Evolutionary conservation across 2,888 invertebrate genomes (phyloP).

Genomic region (Drosophila fulvimacula): DNA sequence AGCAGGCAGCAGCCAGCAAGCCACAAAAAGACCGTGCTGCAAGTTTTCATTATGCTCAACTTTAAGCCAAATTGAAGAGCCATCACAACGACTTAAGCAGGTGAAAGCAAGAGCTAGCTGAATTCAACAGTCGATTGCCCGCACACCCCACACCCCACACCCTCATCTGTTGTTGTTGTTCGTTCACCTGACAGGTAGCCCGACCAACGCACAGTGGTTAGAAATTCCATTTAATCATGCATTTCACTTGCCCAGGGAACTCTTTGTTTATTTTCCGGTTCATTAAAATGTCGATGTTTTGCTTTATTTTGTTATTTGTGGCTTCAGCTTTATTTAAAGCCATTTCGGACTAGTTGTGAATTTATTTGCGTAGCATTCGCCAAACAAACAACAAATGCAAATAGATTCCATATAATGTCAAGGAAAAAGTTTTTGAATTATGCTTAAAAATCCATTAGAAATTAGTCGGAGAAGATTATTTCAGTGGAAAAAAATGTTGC

Average conservation of each 20-base stretch:
- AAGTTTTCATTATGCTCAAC: slow-evolving; percentile 54
- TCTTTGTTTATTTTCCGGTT: slow-evolving; percentile 13
- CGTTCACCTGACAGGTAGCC: not conserved
- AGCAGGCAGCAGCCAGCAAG: not conserved
- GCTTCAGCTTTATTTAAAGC: not conserved
- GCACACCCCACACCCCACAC: no score
- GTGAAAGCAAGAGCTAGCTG: slow-evolving; percentile 30
- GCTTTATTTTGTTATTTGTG: not conserved
- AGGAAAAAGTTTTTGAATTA: slow-evolving; percentile 13
- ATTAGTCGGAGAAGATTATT: not conserved
- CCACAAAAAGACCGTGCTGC: slow-evolving; percentile 10
- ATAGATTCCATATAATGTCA: slow-evolving; percentile 3
- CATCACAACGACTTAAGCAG: slow-evolving; percentile 18
- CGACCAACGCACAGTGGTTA: slow-evolving; percentile 20
- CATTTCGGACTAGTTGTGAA: slow-evolving; percentile 1
- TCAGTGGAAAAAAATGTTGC: not conserved
- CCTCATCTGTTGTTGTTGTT: not conserved
- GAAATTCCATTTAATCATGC: slow-evolving; percentile 14
- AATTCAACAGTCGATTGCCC: slow-evolving; percentile 15
- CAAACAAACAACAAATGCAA: slow-evolving; percentile 2
- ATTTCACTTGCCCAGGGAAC: slow-evolving; percentile 3
- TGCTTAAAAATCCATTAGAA: slow-evolving; percentile 10
- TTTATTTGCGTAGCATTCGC: slow-evolving; percentile 5
- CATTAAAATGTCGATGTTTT: slow-evolving; percentile 15
- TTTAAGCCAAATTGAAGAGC: slow-evolving; percentile 48